Evolutionary conservation across 2,797 vertebrate genomes (phyloP), one percentile per base, ranked within the genome.

Genomic region (Pyrrhura leucotis): DNA sequence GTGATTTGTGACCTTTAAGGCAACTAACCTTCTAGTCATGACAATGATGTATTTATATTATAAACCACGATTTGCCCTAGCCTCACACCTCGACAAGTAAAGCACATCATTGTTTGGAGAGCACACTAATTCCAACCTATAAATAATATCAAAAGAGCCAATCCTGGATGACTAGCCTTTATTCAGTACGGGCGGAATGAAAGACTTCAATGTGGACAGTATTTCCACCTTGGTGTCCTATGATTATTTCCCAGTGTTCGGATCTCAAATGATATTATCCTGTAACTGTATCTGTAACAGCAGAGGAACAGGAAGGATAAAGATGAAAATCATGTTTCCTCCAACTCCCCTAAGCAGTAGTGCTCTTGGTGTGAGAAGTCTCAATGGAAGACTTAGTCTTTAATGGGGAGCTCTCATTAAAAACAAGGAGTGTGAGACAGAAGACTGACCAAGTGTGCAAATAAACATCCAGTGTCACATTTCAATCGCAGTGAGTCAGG

Each of bases 251-350:
- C 19, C 62, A 47, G n/a, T 2, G n/a, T 76, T 89, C 58, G 65
- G 48, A 92, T 69, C 47, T 71, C 76, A 42, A 54, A 18, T 35
- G 59, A 75, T 54, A 59, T 37, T 35, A 76, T 12, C 40, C 39
- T 39, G 91, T 87, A 94, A 96, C 56, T 29, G 3, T 59, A 88
- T 15, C 79, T 40, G 65, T 84, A 95, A 96, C 14, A 71, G 77
- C 1, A 91, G 54, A 91, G 21, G 54, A 28, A n/a, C 48, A 86
- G 83, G 74, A 85, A 92, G 66, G 39, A 73, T 67, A 40, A 85
- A 35, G 76, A 84, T 8, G 74, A 92, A 71, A 68, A 79, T 69
- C 3, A 1, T 20, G 29, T 48, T 94, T 93, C 86, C 68, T 67
- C 21, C 54, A 66, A 0, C 25, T 68, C 53, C 58, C 69, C 56